These are phyloP conservation scores for Bolborhynchus lineola DNA, from an alignment of 2,113 vertebrate species.

Conservation along the genomic window DNA sequence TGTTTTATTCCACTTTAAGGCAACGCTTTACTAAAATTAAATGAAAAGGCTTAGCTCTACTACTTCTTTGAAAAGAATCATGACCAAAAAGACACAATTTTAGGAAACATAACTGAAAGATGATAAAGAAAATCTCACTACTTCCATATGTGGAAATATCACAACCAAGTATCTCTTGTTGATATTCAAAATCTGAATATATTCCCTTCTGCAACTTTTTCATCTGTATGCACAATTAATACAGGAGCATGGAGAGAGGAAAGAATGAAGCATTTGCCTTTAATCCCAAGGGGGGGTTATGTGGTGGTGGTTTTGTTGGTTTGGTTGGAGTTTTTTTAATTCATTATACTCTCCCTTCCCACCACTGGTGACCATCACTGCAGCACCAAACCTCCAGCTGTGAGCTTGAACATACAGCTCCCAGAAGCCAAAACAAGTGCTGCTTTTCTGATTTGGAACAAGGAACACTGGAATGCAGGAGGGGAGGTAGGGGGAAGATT, in stretches of 20 bases:
- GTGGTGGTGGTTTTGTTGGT: not conserved
- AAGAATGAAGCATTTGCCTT: not conserved
- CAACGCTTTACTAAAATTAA: slow-evolving; percentile 75
- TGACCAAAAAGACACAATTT: slow-evolving; percentile 49
- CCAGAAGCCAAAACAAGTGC: slow-evolving; percentile 40
- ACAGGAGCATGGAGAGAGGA: not conserved
- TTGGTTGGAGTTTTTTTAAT: not conserved
- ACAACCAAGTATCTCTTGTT: not conserved
- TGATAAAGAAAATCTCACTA: slow-evolving; percentile 17
- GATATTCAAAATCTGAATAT: slow-evolving; percentile 32
- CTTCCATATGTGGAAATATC: not conserved
- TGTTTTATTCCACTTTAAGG: slow-evolving; percentile 69
- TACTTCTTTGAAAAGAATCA: slow-evolving; percentile 71
- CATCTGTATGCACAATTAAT: not conserved
- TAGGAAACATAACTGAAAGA: slow-evolving; percentile 29
- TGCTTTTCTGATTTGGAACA: slow-evolving; percentile 52
- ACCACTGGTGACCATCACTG: slow-evolving; percentile 9
- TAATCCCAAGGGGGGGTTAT: not conserved
- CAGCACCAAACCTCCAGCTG: slow-evolving; percentile 30
- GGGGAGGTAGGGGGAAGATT: not conserved
- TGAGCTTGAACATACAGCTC: slow-evolving; percentile 19
- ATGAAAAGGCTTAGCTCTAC: slow-evolving; percentile 67
- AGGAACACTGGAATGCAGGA: not conserved
- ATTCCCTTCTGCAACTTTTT: slow-evolving; percentile 22
- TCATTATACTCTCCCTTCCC: slow-evolving; percentile 10